phyloP scores from a whole-genome alignment of 1,140 invertebrate genomes.

The Achroia grisella region DNA sequence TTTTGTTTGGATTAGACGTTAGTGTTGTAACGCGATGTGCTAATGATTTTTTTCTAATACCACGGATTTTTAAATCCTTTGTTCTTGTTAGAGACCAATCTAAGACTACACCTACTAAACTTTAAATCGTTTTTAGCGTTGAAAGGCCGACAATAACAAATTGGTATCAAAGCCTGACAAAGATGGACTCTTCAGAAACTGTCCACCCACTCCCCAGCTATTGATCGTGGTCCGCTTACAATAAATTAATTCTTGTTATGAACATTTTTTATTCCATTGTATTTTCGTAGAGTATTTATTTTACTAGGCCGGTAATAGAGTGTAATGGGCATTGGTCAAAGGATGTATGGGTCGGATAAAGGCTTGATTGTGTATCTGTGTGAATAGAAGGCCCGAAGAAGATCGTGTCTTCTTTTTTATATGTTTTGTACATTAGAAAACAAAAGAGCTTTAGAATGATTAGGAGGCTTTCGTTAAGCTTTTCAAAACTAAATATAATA shows the following conservation, averaged over 20 bases:
- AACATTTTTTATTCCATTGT: constrained; percentile 66
- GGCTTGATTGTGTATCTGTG: not conserved
- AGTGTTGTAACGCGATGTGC: too few relatives aligned
- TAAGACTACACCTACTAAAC: constrained; percentile 49
- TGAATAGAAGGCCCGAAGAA: too few relatives aligned
- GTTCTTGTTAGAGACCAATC: constrained; percentile 19
- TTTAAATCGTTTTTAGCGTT: constrained; percentile 60
- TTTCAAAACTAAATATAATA: too few relatives aligned
- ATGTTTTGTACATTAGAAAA: too few relatives aligned
- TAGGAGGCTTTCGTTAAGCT: too few relatives aligned
- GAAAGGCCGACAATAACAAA: constrained; percentile 68
- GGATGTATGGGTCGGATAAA: constrained; percentile 30
- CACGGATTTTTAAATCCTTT: constrained; percentile 14
- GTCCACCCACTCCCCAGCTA: constrained; percentile 65
- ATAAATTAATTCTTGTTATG: constrained; percentile 71
- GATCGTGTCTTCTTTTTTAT: too few relatives aligned
- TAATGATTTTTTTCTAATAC: too few relatives aligned
- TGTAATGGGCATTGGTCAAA: constrained; percentile 65
- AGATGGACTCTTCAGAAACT: constrained; percentile 69
- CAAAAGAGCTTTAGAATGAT: too few relatives aligned
- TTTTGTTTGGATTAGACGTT: constrained; percentile 17
- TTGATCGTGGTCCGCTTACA: constrained; percentile 57
- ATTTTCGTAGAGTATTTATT: constrained; percentile 49
- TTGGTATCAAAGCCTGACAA: constrained; percentile 70
- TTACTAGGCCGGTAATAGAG: constrained; percentile 45